These are phyloP conservation scores for Rhagoletis pomonella DNA, from an alignment of 1,140 invertebrate genomes.

Conservation along the genomic window DNA sequence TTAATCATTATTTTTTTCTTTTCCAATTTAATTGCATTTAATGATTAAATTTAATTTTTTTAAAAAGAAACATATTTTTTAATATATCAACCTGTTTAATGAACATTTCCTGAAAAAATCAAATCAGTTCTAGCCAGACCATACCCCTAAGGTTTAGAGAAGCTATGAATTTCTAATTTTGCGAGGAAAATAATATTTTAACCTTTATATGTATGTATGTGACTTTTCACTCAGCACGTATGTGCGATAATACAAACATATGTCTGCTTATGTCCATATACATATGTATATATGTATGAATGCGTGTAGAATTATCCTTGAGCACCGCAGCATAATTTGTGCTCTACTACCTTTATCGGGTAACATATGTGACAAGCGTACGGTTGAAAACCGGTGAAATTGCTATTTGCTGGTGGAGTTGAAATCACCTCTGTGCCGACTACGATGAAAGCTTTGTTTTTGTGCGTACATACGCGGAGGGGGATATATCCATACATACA, in stretches of 20 bases:
- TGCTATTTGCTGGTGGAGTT: slow-evolving; percentile 12
- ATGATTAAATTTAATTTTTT: too few relatives aligned
- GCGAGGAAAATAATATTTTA: background rate
- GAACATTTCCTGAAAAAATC: too few relatives aligned
- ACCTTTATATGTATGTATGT: background rate
- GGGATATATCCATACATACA: background rate
- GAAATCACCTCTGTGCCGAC: background rate
- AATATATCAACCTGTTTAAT: too few relatives aligned
- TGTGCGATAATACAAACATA: background rate
- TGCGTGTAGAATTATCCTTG: slow-evolving; percentile 35
- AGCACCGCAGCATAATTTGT: background rate
- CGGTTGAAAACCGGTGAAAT: slow-evolving; percentile 17
- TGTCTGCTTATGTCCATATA: too few relatives aligned
- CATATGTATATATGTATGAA: background rate
- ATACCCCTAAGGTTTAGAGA: too few relatives aligned
- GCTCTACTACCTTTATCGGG: slow-evolving; percentile 15
- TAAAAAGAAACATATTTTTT: too few relatives aligned
- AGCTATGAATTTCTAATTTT: too few relatives aligned
- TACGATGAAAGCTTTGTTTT: slow-evolving; percentile 23
- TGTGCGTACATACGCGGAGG: background rate
- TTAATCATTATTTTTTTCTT: too few relatives aligned
- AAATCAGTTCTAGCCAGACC: too few relatives aligned
- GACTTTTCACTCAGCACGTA: slow-evolving; percentile 35
- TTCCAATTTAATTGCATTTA: too few relatives aligned
- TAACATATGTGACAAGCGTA: slow-evolving; percentile 36